Evolutionary conservation across 2,888 invertebrate species (phyloP), one percentile per base, ranked within the genome.

Genomic region (Lasioglossum vierecki): DNA sequence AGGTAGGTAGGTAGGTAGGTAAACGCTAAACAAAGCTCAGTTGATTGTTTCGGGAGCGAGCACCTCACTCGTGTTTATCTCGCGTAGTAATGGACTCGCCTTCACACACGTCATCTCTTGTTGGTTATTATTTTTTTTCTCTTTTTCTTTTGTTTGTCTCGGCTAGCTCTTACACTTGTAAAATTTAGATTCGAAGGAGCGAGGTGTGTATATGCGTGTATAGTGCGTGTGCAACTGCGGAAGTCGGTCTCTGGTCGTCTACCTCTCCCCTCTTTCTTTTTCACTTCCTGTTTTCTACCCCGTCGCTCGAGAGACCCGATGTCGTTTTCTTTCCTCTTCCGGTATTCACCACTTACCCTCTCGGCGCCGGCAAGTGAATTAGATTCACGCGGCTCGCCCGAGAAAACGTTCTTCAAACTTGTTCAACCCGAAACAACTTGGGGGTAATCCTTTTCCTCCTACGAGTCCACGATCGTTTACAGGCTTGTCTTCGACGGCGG

Each of bases 1-100:
- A 35, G 39, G 68, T 68, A 68, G 18, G 83, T 60, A 30, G 72
- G 82, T 82, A 68, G 77, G 84, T 89, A 89, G 88, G 84, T 91
- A 92, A 91, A 92, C 82, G 92, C 93, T 94, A 94, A 94, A 93
- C 92, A 91, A 94, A 95, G 94, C 94, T 94, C 94, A 92, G 92
- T 93, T 94, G 93, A 93, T 94, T 94, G 94, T 94, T 93, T 93
- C 90, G 91, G 92, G 92, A 93, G 90, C 91, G 91, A 89, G 86
- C 88, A 84, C 87, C 87, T 88, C 88, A 78, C 90, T 88, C 83
- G 79, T 63, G 75, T 76, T 86, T 63, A 30, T 72, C 44, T 77
- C 80, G 68, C 85, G 83, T 76, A 80, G 73, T 63, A 82, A 76
- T 73, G 83, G 63, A n/a, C 18, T 80, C 80, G 71, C n/a, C n/a